Evolutionary conservation across 2,888 invertebrate genomes (phyloP), one percentile per base, ranked within the genome.

Genomic region (Lordiphosa fenestrarum): DNA sequence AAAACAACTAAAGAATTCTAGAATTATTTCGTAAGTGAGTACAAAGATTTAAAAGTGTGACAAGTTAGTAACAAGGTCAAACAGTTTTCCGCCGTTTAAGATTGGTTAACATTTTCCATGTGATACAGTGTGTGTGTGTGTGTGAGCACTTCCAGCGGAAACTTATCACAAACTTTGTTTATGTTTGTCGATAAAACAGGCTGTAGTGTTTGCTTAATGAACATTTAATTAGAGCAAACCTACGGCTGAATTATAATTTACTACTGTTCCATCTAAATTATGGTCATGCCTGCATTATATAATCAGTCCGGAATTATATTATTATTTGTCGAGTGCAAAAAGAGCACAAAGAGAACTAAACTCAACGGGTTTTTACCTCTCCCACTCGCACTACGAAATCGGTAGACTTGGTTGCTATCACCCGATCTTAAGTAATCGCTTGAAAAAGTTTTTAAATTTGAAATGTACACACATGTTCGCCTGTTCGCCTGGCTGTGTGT

Each of bases 91-190:
- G n/a, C 21, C 19, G 15, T 9, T 40, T 41, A 3, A 30, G 41
- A 23, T 15, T 41, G 12, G 30, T 30, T 30, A 9, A 9, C 7
- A 9, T 30, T 30, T 37, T 41, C 40, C 35, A 10, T 15, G 23
- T 13, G 41, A 41, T 9, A 40, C 42, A 21, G 39, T 53, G 44
- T 52, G 40, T 40, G 47, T 40, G 41, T 36, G 49, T 46, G 50
- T 15, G 53, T 25, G 36, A 13, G 36, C 35, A 58, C 44, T 77
- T 71, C 58, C 72, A 75, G 48, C 33, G 21, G 51, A 64, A 54
- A 68, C 59, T 70, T 76, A 82, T 76, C 82, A 66, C 30, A 33
- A 60, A 49, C 46, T 47, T 78, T 78, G 80, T 78, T 76, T 76
- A 82, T 78, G 82, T 75, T 68, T 63, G 63, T 70, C 58, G 36